These are phyloP conservation scores for Platypus cylindrus DNA, from an alignment of 2,888 invertebrate genomes.

Conservation along the genomic window DNA sequence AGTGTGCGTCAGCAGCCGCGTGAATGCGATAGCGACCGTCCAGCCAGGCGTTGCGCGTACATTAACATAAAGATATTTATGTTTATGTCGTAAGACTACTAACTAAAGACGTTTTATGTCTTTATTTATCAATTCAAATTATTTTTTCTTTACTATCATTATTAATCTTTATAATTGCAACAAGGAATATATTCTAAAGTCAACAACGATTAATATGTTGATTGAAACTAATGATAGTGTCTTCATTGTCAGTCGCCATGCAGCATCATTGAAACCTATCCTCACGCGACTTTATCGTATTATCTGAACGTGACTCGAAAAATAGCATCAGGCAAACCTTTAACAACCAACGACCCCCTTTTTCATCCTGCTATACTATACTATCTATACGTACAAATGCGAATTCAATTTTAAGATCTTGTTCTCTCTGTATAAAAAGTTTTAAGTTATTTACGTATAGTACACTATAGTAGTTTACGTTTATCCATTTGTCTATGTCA, in stretches of 20 bases:
- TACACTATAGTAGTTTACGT: slow-evolving; percentile 15
- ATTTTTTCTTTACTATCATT: too few species aligned
- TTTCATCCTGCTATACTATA: neutral
- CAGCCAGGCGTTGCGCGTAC: too few species aligned
- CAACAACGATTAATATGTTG: slow-evolving; percentile 34
- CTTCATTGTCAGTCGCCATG: slow-evolving; percentile 29
- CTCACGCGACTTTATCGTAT: slow-evolving; percentile 29
- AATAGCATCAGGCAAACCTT: slow-evolving; percentile 16
- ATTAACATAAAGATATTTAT: too few species aligned
- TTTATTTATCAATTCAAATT: too few species aligned
- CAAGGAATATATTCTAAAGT: too few species aligned
- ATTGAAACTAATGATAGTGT: slow-evolving; percentile 34
- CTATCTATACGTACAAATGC: slow-evolving; percentile 14
- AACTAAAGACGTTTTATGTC: too few species aligned
- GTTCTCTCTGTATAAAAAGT: slow-evolving; percentile 18
- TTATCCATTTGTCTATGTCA: slow-evolving; percentile 16
- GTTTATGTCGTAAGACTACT: too few species aligned
- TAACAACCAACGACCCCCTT: slow-evolving; percentile 5
- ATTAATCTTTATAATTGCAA: too few species aligned
- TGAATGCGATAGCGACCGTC: too few species aligned
- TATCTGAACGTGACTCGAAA: slow-evolving; percentile 31
- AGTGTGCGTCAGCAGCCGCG: too few species aligned
- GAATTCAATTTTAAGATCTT: slow-evolving; percentile 23
- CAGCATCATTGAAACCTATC: slow-evolving; percentile 22
- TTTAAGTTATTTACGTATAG: slow-evolving; percentile 23